A percentile compares a stretch with the other conserved stretches of the same genome.
These are phyloP conservation scores for Dendrolimus pini DNA, from an alignment of 2,888 invertebrate genomes.

Conservation along the genomic window DNA sequence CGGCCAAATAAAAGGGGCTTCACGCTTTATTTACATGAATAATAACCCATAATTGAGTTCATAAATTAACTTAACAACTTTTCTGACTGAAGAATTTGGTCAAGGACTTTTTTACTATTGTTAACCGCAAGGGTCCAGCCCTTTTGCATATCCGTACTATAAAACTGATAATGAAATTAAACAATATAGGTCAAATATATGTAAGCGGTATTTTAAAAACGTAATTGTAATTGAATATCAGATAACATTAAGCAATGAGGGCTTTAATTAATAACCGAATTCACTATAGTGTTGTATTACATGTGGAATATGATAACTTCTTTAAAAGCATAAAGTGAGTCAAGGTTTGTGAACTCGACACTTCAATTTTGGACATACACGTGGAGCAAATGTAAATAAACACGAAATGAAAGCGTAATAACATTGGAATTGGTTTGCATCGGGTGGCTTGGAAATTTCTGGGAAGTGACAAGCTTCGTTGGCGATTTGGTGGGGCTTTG, in stretches of 20 bases:
- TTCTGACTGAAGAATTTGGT: slow-evolving; percentile 34
- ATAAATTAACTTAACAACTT: slow-evolving; percentile 51
- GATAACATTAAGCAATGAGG: slow-evolving; percentile 2
- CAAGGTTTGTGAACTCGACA: slow-evolving; percentile 17
- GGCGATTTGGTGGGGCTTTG: slow-evolving; percentile 27
- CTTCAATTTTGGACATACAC: slow-evolving; percentile 18
- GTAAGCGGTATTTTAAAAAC: not conserved
- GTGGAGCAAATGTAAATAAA: slow-evolving; percentile 18
- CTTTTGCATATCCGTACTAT: slow-evolving; percentile 16
- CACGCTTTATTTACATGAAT: slow-evolving; percentile 32
- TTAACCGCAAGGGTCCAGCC: slow-evolving; percentile 24
- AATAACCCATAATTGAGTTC: slow-evolving; percentile 29
- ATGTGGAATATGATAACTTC: slow-evolving; percentile 3
- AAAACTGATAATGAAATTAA: slow-evolving; percentile 7
- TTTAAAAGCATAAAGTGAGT: slow-evolving; percentile 12
- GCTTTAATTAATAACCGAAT: slow-evolving; percentile 1
- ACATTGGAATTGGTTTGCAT: slow-evolving; percentile 32
- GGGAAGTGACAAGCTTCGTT: slow-evolving; percentile 42
- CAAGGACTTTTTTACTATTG: slow-evolving; percentile 33
- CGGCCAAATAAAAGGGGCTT: slow-evolving; percentile 37
- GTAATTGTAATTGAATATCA: slow-evolving; percentile 3
- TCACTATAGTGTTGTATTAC: not conserved
- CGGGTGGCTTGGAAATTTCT: slow-evolving; percentile 34
- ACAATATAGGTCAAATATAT: not conserved
- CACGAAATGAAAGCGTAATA: slow-evolving; percentile 29